phyloP scores from a whole-genome alignment of 2,888 invertebrate species.

The Apamea anceps region DNA sequence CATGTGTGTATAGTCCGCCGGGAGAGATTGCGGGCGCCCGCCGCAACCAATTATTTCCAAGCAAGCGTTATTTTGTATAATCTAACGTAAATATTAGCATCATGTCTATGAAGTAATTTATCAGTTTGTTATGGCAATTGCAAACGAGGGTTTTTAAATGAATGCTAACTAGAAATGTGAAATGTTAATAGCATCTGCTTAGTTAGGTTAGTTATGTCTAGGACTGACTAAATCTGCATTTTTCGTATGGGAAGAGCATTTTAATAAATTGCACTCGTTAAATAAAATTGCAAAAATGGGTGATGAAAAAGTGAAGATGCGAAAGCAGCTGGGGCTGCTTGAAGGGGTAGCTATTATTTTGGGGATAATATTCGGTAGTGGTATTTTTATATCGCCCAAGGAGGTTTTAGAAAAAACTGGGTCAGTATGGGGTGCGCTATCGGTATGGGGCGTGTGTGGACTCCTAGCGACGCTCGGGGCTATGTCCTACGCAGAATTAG shows the following conservation, averaged over 20 bases:
- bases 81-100: neutral
- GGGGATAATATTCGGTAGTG: slow-evolving; percentile 98
- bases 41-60: slow-evolving; percentile 4
- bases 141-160: slow-evolving; percentile 2
- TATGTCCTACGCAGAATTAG: slow-evolving; percentile 98
- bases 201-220: slow-evolving; percentile 52
- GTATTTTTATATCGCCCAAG: slow-evolving; percentile 98
- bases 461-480: slow-evolving; percentile 98
- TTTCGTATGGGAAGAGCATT: neutral
- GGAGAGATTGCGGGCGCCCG: neutral
- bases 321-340: slow-evolving; percentile 96
- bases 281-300: slow-evolving; percentile 72
- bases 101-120: slow-evolving; percentile 1
- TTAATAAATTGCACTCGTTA: neutral
- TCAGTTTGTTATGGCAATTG: neutral
- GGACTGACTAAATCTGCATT: slow-evolving; percentile 7
- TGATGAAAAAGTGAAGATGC: slow-evolving; percentile 93
- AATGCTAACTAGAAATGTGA: slow-evolving; percentile 67
- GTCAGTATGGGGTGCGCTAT: slow-evolving; percentile 96
- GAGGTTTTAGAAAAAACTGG: slow-evolving; percentile 97
- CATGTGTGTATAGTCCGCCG: neutral
- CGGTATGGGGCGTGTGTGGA: slow-evolving; percentile 97
- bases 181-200: slow-evolving; percentile 64
- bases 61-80: neutral
- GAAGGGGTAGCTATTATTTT: slow-evolving; percentile 98